Base-by-base conservation (phyloP, 2,888 invertebrate genomes). In the Linnaemya vulpina region DNA sequence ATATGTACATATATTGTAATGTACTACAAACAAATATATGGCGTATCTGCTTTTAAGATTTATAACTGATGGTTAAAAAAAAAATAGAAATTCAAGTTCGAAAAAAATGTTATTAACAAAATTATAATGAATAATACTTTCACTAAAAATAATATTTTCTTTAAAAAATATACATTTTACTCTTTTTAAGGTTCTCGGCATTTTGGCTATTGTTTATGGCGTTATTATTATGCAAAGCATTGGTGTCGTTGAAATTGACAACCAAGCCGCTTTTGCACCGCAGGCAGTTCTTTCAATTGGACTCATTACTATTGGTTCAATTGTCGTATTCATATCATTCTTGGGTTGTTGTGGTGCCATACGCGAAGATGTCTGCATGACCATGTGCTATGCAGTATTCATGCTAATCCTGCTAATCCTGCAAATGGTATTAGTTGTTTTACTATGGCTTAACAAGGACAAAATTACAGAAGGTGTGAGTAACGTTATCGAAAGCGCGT, bases 271-370 rank as follows among this genome's bases (percentile, higher is more conserved):
- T 67, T 90, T 94, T 83, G 91, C 93, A 60, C 91, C 93, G 43
- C 89, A 90, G 2, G 92, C 93, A 13, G 91, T 94, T 75, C 94
- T 95, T 1, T 94, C 96, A 1, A 93, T 95, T 90, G 89, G 94
- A 53, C 93, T 96, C 88, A 95, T 96, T 84, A 92, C 95, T 77
- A 92, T 96, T 85, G 96, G 96, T 15, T 93, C 94, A 13, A 90
- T 96, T 76, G 95, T 96, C 87, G 96, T 97, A 89, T 92, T 97
- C 88, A 95, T 97, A 87, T 96, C 97, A 3, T 97, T 97, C 94
- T 95, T 97, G 91, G 98, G 97, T 87, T 98, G 98, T 92, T 97
- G 97, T 90, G 98, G 98, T 58, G 97, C 98, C 15, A 95, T 96
- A 87, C 95, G 96, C 87, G 97, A 98, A 93, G 97, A 96, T 90